Conservation (phyloP, 1,140 invertebrate genomes). For the Drosophila navojoa region DNA sequence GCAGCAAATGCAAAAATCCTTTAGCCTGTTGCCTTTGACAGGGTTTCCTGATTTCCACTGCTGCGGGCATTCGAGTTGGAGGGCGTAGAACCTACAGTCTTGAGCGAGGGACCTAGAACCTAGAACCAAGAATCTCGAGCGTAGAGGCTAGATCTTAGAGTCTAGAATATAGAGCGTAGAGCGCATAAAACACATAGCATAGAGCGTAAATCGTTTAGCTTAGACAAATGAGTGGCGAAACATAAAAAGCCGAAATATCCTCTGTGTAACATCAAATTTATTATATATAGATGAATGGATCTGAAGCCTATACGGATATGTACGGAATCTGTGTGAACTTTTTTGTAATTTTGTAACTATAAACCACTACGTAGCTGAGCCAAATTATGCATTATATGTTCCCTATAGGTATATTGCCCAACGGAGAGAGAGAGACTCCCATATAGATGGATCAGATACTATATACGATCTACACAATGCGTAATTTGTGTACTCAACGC, state of each 20-base stretch:
- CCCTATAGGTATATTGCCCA: background rate
- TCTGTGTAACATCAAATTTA: background rate
- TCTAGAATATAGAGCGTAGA: background rate
- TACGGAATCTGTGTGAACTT: background rate
- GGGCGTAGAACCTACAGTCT: background rate
- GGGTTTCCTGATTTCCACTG: background rate
- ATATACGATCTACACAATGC: constrained; percentile 50
- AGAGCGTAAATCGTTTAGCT: background rate
- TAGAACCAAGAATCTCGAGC: background rate
- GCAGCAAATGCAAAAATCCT: constrained; percentile 30
- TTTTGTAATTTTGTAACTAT: constrained; percentile 27
- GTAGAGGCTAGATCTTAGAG: background rate
- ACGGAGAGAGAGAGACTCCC: constrained; percentile 1
- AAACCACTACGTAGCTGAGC: constrained; percentile 42
- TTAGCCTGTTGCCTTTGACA: background rate
- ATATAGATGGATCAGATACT: background rate
- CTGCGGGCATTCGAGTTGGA: background rate
- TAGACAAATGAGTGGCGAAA: too few species aligned
- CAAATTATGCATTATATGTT: constrained; percentile 51
- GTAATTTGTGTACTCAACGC: constrained; percentile 33
- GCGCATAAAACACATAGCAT: background rate
- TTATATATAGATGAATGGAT: background rate
- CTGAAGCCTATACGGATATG: background rate
- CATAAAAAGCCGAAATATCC: too few species aligned
- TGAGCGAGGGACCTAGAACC: background rate